These are phyloP conservation scores for Eulithis prunata DNA, from an alignment of 2,888 invertebrate species.

Conservation along the genomic window DNA sequence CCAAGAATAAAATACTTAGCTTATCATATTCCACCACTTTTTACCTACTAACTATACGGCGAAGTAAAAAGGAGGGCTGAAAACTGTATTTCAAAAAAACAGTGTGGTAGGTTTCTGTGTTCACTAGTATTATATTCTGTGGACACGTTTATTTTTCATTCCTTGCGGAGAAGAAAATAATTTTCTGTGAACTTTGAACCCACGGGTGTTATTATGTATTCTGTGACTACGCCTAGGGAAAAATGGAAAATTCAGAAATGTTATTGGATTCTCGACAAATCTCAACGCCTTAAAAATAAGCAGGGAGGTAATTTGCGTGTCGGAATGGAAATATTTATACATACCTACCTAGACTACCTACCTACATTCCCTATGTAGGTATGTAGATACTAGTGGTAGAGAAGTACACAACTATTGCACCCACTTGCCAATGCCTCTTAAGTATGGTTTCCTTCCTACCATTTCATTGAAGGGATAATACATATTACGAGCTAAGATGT, in stretches of 20 bases:
- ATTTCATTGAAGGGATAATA: too few relatives aligned
- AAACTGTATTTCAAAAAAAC: too few relatives aligned
- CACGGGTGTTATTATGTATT: slow-evolving; percentile 40
- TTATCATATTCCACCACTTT: too few relatives aligned
- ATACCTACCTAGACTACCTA: slow-evolving; percentile 4
- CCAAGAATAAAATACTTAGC: too few relatives aligned
- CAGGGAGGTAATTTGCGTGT: slow-evolving; percentile 61
- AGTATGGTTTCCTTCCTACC: too few relatives aligned
- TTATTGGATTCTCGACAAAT: slow-evolving; percentile 82
- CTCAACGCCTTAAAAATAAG: slow-evolving; percentile 71
- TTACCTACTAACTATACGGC: too few relatives aligned
- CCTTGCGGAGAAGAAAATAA: slow-evolving; percentile 80
- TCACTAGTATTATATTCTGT: slow-evolving; percentile 1
- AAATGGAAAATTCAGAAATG: slow-evolving; percentile 80
- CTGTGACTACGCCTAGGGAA: slow-evolving; percentile 58
- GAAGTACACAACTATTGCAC: too few relatives aligned
- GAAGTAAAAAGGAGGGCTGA: too few relatives aligned
- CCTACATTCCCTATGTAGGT: neutral
- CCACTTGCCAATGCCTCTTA: too few relatives aligned
- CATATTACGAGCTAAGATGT: too few relatives aligned
- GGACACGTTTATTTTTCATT: slow-evolving; percentile 81
- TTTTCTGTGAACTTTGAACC: slow-evolving; percentile 82
- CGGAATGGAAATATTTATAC: slow-evolving; percentile 58
- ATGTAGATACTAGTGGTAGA: slow-evolving; percentile 1
- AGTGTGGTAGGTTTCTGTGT: slow-evolving; percentile 1